Base-by-base conservation (phyloP, 1,140 invertebrate genomes). In the Euglossa dilemma region DNA sequence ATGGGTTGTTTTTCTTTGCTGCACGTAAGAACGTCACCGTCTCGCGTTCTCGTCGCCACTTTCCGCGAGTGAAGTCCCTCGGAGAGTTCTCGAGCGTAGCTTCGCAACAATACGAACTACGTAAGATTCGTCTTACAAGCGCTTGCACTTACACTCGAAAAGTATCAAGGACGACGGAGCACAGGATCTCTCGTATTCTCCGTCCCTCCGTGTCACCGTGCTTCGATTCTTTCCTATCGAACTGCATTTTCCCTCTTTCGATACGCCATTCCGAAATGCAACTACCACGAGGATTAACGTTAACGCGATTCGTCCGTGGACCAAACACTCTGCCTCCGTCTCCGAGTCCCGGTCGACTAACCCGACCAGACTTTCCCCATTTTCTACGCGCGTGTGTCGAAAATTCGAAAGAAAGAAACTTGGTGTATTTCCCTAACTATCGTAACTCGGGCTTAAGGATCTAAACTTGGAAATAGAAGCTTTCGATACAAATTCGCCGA, bases 91-190 rank as follows among this genome's bases (percentile, higher is more conserved):
- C 25, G 9, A 47, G 16, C 52, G n/a, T 43, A 54, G 52, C 36
- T 78, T 36, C 36, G n/a, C 63, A 43, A 54, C 52, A 67, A 78
- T 54, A 69, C n/a, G 9, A 54, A 36, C 59, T 16, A 18, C n/a
- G 43, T 70, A 47, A 72, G 77, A 80, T 80, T 71, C 77, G 52
- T 66, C 75, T 66, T 78, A 78, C 75, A 67, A 78, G 63, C 52
- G 75, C 50, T 67, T 25, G 63, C 63, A 67, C 63, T 78, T 78
- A 77, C 50, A 56, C 43, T 79, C 54, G 54, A 50, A 50, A 50
- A 18, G 20, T 71, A 80, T 59, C 50, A 28, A 28, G 36, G 43
- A 57, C 14, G 50, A 52, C 11, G n/a, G 20, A 69, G 20, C 59
- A 20, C 43, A 59, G 18, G 23, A 56, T 63, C 20, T 20, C 0